Conservation (phyloP, 2,113 vertebrate species). For the Tragelaphus imberbis region DNA sequence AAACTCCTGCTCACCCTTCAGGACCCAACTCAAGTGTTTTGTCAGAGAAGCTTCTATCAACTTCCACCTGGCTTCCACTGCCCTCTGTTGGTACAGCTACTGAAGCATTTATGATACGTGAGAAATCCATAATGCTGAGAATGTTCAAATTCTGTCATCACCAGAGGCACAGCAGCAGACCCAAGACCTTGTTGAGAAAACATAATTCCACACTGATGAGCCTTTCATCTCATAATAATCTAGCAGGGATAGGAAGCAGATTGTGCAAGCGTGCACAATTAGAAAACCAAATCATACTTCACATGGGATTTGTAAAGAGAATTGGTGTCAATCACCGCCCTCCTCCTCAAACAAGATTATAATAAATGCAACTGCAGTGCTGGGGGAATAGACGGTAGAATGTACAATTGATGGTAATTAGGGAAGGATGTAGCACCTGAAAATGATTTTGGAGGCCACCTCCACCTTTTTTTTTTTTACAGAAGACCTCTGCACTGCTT, state of each 20-base stretch:
- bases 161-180: neutral
- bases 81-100: neutral
- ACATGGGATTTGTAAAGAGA: constrained; percentile 15
- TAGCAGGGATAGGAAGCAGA: neutral
- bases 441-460: neutral
- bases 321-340: neutral
- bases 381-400: neutral
- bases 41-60: neutral
- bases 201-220: neutral
- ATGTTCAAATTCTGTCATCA: neutral
- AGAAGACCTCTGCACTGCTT: neutral
- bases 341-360: neutral
- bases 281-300: constrained; percentile 34
- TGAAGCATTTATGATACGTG: neutral
- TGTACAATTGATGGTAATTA: neutral
- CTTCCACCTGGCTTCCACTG: neutral
- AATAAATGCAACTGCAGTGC: neutral
- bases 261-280: constrained; percentile 16
- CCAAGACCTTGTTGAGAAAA: neutral
- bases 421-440: neutral
- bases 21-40: neutral
- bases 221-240: neutral
- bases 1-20: neutral
- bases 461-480: neutral
- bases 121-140: neutral